These are phyloP conservation scores for Adrianichthys oophorus DNA, from an alignment of 2,797 vertebrate species.

Conservation along the genomic window DNA sequence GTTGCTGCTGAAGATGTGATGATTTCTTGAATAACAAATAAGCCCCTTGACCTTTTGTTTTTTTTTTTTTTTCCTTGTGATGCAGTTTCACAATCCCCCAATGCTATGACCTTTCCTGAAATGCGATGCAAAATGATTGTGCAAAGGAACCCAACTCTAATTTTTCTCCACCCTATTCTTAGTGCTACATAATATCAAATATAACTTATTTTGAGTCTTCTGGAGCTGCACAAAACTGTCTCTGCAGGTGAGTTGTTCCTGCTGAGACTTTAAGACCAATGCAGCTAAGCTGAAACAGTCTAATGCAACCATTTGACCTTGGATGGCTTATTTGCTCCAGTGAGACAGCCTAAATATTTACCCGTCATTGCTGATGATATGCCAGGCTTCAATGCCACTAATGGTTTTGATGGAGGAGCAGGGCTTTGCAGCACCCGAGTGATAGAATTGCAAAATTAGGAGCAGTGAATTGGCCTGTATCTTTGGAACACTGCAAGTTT, in stretches of 20 bases:
- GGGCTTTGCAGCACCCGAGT: slow-evolving; percentile 66
- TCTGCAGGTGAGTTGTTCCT: slow-evolving; percentile 56
- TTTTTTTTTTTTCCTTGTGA: slow-evolving; percentile 53
- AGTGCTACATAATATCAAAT: slow-evolving; percentile 62
- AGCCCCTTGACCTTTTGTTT: slow-evolving; percentile 66
- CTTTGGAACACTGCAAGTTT: slow-evolving; percentile 68
- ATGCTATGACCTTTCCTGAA: slow-evolving; percentile 54
- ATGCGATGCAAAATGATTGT: slow-evolving; percentile 53
- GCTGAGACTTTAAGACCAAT: slow-evolving; percentile 64
- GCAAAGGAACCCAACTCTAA: slow-evolving; percentile 31
- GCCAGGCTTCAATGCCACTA: slow-evolving; percentile 71
- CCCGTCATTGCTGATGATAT: slow-evolving; percentile 80
- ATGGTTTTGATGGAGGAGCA: slow-evolving; percentile 77
- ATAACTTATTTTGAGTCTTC: slow-evolving; percentile 29
- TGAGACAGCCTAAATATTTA: slow-evolving; percentile 82
- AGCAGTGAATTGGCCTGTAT: slow-evolving; percentile 74
- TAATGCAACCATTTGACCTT: slow-evolving; percentile 71
- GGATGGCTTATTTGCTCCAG: slow-evolving; percentile 72
- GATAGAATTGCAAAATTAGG: slow-evolving; percentile 79
- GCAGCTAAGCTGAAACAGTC: slow-evolving; percentile 62
- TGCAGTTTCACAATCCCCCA: slow-evolving; percentile 60
- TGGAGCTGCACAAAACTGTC: slow-evolving; percentile 18
- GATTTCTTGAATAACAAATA: slow-evolving; percentile 67
- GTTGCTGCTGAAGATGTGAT: slow-evolving; percentile 68
- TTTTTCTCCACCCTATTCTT: slow-evolving; percentile 62